Base-by-base conservation (phyloP, 2,797 vertebrate genomes). In the Aphelocoma californica region DNA sequence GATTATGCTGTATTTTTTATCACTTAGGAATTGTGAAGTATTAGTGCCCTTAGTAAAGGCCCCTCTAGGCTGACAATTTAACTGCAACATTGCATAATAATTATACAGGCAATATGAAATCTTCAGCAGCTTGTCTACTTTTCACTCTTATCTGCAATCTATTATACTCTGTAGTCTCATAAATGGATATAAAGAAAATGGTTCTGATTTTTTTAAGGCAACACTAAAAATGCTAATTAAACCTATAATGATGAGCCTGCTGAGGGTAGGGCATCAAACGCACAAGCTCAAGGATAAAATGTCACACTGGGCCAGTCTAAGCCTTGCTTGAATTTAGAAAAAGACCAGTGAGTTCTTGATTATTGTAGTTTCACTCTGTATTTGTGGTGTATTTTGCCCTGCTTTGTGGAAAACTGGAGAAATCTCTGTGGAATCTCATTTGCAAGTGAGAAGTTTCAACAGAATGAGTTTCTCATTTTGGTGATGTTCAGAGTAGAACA, bases 161-260 rank as follows among this genome's bases (percentile, higher is more conserved):
- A 48, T 95, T 94, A 40, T 28, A 51, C 94, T 92, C 94, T 44
- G 51, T 86, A 69, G 86, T 69, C 58, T 95, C 92, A 34, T 94
- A 95, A 94, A 95, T 81, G 82, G 34, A 38, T 90, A 81, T 93
- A 95, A 92, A 95, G 73, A 86, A 94, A 95, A 88, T 75, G 53
- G 53, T 72, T 83, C 88, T 40, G 64, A 85, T 94, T 96, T 96
- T 93, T 95, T 81, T 38, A 94, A 87, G 32, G 47, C 61, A 56
- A 83, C 65, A 62, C 84, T 96, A 92, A 92, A 97, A 96, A 86
- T 93, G 81, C n/a, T 93, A 83, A 95, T 96, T 97, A 75, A 92
- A 64, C 65, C 40, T 67, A 3, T 90, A 74, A 65, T 72, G 25
- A 88, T 90, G 81, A 58, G 65, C 32, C 93, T 96, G 75, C 84